phyloP scores from a whole-genome alignment of 1,140 invertebrate genomes.

The Drosophila tsacasi region DNA sequence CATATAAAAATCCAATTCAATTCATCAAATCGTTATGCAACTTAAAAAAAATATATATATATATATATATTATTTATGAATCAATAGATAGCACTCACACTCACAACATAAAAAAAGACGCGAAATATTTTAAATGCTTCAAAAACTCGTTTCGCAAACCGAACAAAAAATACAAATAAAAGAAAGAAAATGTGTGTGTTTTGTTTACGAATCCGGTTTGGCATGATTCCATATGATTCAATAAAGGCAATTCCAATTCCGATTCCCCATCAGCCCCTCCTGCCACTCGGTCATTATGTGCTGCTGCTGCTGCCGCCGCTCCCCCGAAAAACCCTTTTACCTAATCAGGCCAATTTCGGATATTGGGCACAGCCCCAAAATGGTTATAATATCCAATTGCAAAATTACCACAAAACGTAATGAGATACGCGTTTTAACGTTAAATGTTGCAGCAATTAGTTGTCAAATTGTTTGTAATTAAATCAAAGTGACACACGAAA shows the following conservation, averaged over 20 bases:
- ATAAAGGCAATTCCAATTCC: conserved; percentile 39
- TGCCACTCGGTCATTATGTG: neutral
- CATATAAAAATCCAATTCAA: conserved; percentile 7
- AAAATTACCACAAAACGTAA: conserved; percentile 79
- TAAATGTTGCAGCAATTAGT: conserved; percentile 81
- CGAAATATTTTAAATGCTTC: conserved; percentile 62
- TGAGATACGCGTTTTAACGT: conserved; percentile 74
- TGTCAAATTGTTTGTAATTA: conserved; percentile 84
- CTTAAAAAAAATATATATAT: conserved; percentile 31
- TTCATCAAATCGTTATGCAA: conserved; percentile 58
- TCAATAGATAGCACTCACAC: conserved; percentile 40
- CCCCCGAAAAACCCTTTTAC: conserved; percentile 7
- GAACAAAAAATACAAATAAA: conserved; percentile 32
- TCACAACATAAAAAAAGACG: conserved; percentile 10
- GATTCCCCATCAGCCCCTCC: conserved; percentile 2
- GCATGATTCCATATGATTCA: conserved; percentile 76
- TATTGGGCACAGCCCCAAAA: conserved; percentile 60
- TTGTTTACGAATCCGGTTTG: conserved; percentile 79
- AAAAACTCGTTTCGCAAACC: conserved; percentile 60
- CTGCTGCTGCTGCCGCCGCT: neutral
- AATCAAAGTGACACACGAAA: conserved; percentile 81
- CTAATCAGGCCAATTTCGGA: conserved; percentile 23
- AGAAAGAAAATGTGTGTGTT: conserved; percentile 31
- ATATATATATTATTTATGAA: conserved; percentile 37
- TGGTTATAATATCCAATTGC: conserved; percentile 72